phyloP scores from a whole-genome alignment of 2,888 invertebrate species.

The Orchesellides sinensis region DNA sequence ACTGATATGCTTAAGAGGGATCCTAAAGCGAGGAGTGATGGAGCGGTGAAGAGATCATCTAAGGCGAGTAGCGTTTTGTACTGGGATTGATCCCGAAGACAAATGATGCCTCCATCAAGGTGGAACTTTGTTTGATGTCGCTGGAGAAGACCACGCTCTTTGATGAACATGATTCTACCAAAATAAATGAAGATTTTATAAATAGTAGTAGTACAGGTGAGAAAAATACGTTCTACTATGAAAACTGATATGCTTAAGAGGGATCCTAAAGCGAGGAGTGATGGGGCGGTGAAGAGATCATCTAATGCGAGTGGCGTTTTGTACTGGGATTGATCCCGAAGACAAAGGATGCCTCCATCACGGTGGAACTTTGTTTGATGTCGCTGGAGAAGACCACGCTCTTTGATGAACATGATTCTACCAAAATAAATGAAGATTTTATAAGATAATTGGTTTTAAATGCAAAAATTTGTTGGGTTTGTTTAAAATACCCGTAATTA shows the following conservation, averaged over 20 bases:
- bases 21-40: background rate
- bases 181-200: too few relatives aligned
- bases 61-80: conserved; percentile 22
- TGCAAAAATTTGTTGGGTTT: background rate
- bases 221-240: background rate
- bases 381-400: conserved; percentile 2
- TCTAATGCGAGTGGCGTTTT: conserved; percentile 18
- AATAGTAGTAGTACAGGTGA: too few relatives aligned
- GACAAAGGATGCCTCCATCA: background rate
- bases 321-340: background rate
- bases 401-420: conserved; percentile 17
- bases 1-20: background rate
- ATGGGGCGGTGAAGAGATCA: conserved; percentile 42
- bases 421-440: too few relatives aligned
- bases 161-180: conserved; percentile 16
- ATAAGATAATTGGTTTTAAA: too few relatives aligned
- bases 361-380: conserved; percentile 22
- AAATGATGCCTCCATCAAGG: background rate
- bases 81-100: background rate
- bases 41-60: conserved; percentile 43
- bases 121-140: conserved; percentile 23
- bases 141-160: conserved; percentile 7
- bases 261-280: background rate
- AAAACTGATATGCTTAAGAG: background rate
- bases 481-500: conserved; percentile 25